Evolutionary conservation across 1,140 invertebrate genomes (phyloP).

Genomic region (Bacillus rossius): DNA sequence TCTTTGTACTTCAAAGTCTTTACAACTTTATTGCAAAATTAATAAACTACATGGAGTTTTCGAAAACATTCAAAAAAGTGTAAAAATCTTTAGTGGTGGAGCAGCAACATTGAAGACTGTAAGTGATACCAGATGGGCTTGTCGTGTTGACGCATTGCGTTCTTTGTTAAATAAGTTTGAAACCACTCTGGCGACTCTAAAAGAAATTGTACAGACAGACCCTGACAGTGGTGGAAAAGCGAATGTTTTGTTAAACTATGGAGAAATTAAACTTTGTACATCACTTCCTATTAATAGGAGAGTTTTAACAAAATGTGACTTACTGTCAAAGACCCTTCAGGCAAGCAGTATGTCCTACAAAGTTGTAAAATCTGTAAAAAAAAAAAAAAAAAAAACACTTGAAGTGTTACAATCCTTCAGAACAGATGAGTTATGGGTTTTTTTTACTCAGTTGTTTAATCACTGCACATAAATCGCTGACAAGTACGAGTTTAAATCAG

Average conservation of each 20-base stretch:
- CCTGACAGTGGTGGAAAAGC: constrained; percentile 5
- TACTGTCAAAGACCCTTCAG: constrained; percentile 8
- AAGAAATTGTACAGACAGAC: constrained; percentile 3
- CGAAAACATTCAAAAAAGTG: constrained; percentile 8
- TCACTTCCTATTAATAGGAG: constrained; percentile 1
- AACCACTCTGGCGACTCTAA: not conserved
- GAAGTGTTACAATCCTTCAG: constrained; percentile 7
- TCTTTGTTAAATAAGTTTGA: not conserved
- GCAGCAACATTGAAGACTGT: not conserved
- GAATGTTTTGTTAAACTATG: not conserved
- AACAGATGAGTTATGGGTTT: not conserved
- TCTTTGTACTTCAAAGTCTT: constrained; percentile 8
- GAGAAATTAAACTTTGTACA: not conserved
- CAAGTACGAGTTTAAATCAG: no score
- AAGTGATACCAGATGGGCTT: constrained; percentile 3
- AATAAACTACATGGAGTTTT: constrained; percentile 5
- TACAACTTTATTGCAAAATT: constrained; percentile 9
- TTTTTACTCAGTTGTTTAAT: constrained; percentile 4
- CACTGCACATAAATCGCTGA: not conserved
- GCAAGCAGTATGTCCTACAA: not conserved
- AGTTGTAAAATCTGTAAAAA: not conserved
- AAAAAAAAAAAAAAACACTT: not conserved
- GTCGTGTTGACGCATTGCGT: not conserved
- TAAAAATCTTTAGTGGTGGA: not conserved
- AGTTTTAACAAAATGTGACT: constrained; percentile 9